phyloP scores from a whole-genome alignment of 2,888 invertebrate species.

The Rhyacophila evoluta region DNA sequence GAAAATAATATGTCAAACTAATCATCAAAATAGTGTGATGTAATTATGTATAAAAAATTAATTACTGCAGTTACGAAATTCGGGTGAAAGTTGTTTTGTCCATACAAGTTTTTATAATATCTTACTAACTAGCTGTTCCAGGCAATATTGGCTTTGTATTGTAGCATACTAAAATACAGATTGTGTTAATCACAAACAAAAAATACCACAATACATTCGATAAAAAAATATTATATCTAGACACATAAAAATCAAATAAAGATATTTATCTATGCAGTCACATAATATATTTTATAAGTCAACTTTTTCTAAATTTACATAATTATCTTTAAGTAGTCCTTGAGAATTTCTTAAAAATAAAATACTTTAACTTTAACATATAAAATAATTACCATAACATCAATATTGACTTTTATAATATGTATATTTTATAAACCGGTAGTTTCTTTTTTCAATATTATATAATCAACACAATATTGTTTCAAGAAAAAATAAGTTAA shows the following conservation, averaged over 20 bases:
- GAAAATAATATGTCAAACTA: not conserved
- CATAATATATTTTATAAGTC: not conserved
- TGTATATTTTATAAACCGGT: not conserved
- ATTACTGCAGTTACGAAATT: conserved; percentile 17
- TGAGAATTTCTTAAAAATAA: not conserved
- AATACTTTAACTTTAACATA: not conserved
- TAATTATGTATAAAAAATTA: not conserved
- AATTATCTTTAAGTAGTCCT: not conserved
- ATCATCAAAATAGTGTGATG: not conserved
- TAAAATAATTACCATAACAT: not conserved
- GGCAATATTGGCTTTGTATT: not conserved
- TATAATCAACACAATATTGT: no score
- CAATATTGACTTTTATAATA: no score
- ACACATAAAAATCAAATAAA: not conserved
- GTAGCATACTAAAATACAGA: not conserved
- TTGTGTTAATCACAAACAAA: not conserved
- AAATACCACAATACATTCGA: not conserved
- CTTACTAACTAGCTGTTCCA: not conserved
- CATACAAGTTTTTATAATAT: conserved; percentile 26
- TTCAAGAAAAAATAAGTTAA: no score
- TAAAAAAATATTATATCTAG: not conserved
- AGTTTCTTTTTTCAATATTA: no score
- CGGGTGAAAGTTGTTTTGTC: conserved; percentile 1
- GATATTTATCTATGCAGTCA: no score
- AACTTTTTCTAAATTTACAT: not conserved